Conservation (phyloP, 2,113 vertebrate genomes). For the Atrichornis clamosus region DNA sequence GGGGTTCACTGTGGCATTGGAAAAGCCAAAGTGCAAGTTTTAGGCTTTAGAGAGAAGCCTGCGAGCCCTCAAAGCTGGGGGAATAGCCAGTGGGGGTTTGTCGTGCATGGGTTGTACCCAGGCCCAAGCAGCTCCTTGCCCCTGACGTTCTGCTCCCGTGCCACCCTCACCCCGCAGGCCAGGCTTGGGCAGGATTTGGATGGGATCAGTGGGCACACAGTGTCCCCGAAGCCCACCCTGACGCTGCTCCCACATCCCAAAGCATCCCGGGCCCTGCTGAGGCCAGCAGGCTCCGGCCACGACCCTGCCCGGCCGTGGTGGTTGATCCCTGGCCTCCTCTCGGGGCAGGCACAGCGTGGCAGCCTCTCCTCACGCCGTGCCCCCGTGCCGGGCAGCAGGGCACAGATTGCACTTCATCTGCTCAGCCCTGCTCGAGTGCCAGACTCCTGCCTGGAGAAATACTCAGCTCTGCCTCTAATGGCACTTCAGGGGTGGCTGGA, state of each 20-base stretch:
- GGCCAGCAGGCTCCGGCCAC: background rate
- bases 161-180: background rate
- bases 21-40: background rate
- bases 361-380: background rate
- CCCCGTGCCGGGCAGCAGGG: background rate
- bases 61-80: background rate
- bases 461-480: background rate
- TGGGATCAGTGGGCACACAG: background rate
- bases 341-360: background rate
- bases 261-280: background rate
- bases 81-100: background rate
- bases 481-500: background rate
- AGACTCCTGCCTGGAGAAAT: background rate
- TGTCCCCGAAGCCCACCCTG: background rate
- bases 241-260: background rate
- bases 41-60: background rate
- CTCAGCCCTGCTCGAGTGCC: background rate
- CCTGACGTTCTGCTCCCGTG: too few relatives aligned
- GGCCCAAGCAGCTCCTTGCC: background rate
- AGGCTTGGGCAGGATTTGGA: background rate
- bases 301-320: background rate
- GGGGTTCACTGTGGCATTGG: background rate
- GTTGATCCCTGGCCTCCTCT: rapidly evolving
- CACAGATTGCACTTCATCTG: background rate
- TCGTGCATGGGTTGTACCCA: rapidly evolving